Evolutionary conservation across 1,140 invertebrate genomes (phyloP).

Genomic region (Zaprionus ornatus): DNA sequence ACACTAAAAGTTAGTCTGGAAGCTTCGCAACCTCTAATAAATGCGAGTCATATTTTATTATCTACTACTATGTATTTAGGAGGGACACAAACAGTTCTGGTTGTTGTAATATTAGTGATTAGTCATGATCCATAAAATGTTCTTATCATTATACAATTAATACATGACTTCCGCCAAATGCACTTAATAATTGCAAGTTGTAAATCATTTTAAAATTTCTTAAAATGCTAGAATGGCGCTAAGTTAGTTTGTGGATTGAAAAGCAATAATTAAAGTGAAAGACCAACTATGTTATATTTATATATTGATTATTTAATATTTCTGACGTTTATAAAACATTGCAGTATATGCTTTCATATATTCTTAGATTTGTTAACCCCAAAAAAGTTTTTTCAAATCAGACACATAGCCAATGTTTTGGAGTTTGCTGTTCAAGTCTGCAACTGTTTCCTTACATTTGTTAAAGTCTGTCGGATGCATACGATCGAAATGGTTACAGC

Average conservation of each 20-base stretch:
- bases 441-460: not conserved
- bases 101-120: not conserved
- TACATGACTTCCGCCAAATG: not conserved
- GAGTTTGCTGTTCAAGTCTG: not conserved
- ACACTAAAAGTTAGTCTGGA: not conserved
- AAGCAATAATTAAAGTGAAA: not conserved
- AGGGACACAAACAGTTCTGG: not conserved
- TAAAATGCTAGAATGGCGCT: no score
- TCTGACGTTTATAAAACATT: not conserved
- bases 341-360: not conserved
- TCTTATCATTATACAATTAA: not conserved
- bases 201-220: not conserved
- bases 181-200: not conserved
- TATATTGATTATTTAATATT: not conserved
- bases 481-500: constrained; percentile 37
- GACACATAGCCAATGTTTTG: not conserved
- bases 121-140: not conserved
- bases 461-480: not conserved
- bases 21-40: not conserved
- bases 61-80: not conserved
- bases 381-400: not conserved
- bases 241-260: no score
- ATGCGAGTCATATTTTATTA: not conserved
- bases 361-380: not conserved
- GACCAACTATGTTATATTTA: not conserved